phyloP scores from a whole-genome alignment of 1,140 invertebrate genomes.

The Megathymus violae region DNA sequence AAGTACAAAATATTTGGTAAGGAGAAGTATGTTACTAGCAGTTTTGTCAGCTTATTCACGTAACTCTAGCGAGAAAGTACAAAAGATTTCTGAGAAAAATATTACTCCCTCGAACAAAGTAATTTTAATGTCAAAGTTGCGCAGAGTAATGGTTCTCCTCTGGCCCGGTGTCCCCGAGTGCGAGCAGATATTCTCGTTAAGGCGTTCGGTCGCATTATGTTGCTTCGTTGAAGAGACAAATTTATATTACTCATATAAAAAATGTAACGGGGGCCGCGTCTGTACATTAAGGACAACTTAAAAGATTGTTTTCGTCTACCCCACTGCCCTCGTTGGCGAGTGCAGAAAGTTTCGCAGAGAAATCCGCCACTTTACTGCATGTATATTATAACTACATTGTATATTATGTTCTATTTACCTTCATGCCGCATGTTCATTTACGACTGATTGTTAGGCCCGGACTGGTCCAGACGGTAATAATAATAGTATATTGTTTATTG shows the following conservation, averaged over 20 bases:
- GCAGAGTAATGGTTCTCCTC: slow-evolving; percentile 1
- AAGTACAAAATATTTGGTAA: not conserved
- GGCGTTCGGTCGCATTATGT: not conserved
- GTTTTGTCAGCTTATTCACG: not conserved
- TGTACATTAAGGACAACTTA: not conserved
- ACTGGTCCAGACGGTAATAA: too few species aligned
- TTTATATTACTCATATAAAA: not conserved
- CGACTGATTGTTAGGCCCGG: too few species aligned
- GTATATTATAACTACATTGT: too few species aligned
- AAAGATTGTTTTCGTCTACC: too few species aligned
- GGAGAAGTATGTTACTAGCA: slow-evolving; percentile 1
- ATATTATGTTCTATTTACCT: too few species aligned
- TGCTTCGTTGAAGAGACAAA: not conserved
- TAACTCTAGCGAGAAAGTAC: slow-evolving; percentile 1
- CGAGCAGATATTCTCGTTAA: not conserved
- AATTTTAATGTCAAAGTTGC: slow-evolving; percentile 22
- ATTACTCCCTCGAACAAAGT: slow-evolving; percentile 19
- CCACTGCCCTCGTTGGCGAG: too few species aligned
- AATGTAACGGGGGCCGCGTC: not conserved
- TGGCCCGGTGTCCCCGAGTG: not conserved
- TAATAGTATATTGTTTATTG: too few species aligned
- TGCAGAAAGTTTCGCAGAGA: too few species aligned
- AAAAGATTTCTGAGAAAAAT: slow-evolving; percentile 17
- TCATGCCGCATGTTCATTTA: too few species aligned
- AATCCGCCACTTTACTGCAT: too few species aligned